Base-by-base conservation (phyloP, 2,888 invertebrate species). In the Matsumyia berberina region DNA sequence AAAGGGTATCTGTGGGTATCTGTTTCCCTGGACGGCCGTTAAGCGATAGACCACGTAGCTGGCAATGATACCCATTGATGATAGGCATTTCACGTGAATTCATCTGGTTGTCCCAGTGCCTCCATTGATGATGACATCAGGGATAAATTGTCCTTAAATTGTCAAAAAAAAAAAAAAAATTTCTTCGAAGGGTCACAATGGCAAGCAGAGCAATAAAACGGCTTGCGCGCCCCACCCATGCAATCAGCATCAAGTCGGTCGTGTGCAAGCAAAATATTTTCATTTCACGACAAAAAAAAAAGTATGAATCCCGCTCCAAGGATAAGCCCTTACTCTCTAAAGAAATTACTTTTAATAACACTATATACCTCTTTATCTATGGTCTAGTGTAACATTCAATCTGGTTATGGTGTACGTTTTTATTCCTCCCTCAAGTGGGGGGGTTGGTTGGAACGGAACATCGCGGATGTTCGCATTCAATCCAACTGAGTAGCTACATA, bases 331-430 rank as follows among this genome's bases (percentile, higher is more conserved):
- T 53, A 2, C 53, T 35, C 64, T 55, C 24, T 17, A 46, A 66
- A 74, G 73, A 33, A 74, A 74, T 74, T 74, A 57, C 74, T 74
- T 74, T 74, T 74, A 74, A 74, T 74, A 74, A 74, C 74, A 57
- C 35, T 66, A 53, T 74, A 55, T 74, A 37, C 70, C 58, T 35
- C 64, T 74, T 46, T 74, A 57, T 74, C 74, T 66, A 44, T 46
- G 66, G 57, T 37, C 74, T 49, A 39, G 55, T 33, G 73, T 44
- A 73, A 42, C 73, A 70, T 81, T 70, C 76, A 81, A 76, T 81
- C 76, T 76, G 74, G 67, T 69, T 76, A 57, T 81, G 76, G 49
- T 46, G 69, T 46, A 55, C 39, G 17, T 53, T 55, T 44, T 44
- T 60, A 46, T 60, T 62, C 42, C 17, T 55, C 57, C 46, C 49